Base-by-base conservation (phyloP, 1,140 invertebrate species). In the Drosophila baimaii region DNA sequence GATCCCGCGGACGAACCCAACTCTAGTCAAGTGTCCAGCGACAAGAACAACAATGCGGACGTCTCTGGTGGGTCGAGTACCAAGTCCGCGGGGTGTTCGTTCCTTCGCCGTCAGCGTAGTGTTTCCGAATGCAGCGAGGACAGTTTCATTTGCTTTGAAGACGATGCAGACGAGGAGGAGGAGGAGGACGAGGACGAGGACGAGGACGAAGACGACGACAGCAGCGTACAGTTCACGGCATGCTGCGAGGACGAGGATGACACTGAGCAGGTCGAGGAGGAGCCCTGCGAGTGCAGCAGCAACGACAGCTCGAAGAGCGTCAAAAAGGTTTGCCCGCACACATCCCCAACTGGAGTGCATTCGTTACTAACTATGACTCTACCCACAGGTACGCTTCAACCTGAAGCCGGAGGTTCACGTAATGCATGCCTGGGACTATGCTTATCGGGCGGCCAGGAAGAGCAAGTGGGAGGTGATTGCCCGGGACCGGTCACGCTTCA, bases 401-500 rank as follows among this genome's bases (percentile, higher is more conserved):
- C 77, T 90, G 68, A 93, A 76, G 47, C 93, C 91, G 21, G 91
- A 81, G 73, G 90, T 95, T 33, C 94, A 95, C 76, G 88, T 90
- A 1, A 95, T 95, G 93, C 77, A 94, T 4, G 82, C 93, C 39
- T 95, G 95, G 95, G 91, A 94, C 58, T 95, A 91, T 77, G 95
- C 95, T 5, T 95, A 95, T 81, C 92, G 94, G 56, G 92, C 93
- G 37, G 95, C 95, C 13, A 91, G 95, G 33, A 93, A 93, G 81
- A 95, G 95, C 23, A 61, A 93, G 17, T 96, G 95, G 95, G 95
- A 95, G 80, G 82, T 93, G 79, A 92, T 93, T 62, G 95, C 93
- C 2, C 91, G 94, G 13, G 95, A 96, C 77, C 91, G 94, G 25
- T 92, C 89, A 12, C 91, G 95, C 65, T 96, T 96, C 83, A 92